Base-by-base conservation (phyloP, 2,888 invertebrate genomes). In the Diabrotica balteata region DNA sequence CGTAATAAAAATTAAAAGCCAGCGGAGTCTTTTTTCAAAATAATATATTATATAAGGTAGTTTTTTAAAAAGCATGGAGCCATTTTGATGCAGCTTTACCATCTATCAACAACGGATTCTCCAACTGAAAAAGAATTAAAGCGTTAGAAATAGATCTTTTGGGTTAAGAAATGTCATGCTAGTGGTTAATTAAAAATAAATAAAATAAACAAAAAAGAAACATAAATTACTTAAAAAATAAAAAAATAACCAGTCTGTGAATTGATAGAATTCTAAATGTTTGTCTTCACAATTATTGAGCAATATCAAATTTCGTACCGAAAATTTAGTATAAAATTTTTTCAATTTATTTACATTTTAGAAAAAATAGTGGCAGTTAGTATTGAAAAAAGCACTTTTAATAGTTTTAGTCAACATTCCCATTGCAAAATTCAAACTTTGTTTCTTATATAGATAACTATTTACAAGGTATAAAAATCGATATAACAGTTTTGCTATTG, bases 61-160 rank as follows among this genome's bases (percentile, higher is more conserved):
- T 52, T 73, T 68, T 64, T 67, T 63, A 74, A 77, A 74, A 77
- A 79, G 78, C 78, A 73, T 72, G 75, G 72, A 70, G 78, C 69
- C 74, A 73, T 70, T 72, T 72, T 69, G 75, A 76, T 73, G 75
- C 71, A 71, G 77, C 45, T 74, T 86, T 88, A 87, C 90, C 90
- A 90, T 87, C 88, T 90, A 88, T 89, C 88, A 86, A 89, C 82
- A 86, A 91, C 90, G 86, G 85, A 86, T 83, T 91, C 91, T 86
- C 89, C 89, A 88, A 87, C 91, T 91, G 90, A 83, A 90, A 89
- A 78, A 81, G 73, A 62, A 52, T 45, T 62, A 63, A 62, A 68
- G 62, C 67, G 58, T 67, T 57, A 72, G 42, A 61, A 63, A 60
- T 55, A 43, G 55, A 64, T 47, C 10, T 47, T 9, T 10, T 6